Evolutionary conservation across 1,140 invertebrate genomes (phyloP).

Genomic region (Papilio helenus): DNA sequence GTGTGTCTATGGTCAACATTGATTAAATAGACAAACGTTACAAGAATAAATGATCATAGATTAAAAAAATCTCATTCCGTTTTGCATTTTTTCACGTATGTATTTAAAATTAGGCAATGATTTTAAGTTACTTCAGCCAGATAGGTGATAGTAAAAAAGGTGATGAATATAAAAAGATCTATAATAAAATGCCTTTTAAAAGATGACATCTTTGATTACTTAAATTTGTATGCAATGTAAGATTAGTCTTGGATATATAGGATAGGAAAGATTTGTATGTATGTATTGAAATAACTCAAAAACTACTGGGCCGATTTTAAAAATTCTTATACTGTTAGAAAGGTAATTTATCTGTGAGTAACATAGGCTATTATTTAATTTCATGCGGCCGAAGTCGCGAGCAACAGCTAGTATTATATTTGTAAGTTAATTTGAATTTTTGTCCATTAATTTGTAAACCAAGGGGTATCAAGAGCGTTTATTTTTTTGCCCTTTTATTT

Average conservation of each 20-base stretch:
- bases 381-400: too few species aligned
- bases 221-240: neutral
- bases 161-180: neutral
- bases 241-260: neutral
- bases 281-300: too few species aligned
- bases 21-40: slow-evolving; percentile 17
- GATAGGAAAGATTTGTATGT: too few species aligned
- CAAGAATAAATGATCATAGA: slow-evolving; percentile 12
- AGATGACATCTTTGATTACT: neutral
- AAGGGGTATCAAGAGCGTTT: too few species aligned
- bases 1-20: neutral
- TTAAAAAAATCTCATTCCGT: neutral
- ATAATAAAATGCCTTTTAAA: neutral
- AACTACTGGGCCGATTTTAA: too few species aligned
- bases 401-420: too few species aligned
- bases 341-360: too few species aligned
- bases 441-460: too few species aligned
- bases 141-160: neutral
- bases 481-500: too few species aligned
- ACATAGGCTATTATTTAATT: too few species aligned
- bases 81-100: slow-evolving; percentile 21
- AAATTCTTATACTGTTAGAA: too few species aligned
- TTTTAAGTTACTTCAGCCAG: neutral
- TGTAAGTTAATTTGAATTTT: neutral
- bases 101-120: neutral